Evolutionary conservation across 53 echinoderm and acorn worm species (phyloP).

Genomic region (Luidia sarsii): DNA sequence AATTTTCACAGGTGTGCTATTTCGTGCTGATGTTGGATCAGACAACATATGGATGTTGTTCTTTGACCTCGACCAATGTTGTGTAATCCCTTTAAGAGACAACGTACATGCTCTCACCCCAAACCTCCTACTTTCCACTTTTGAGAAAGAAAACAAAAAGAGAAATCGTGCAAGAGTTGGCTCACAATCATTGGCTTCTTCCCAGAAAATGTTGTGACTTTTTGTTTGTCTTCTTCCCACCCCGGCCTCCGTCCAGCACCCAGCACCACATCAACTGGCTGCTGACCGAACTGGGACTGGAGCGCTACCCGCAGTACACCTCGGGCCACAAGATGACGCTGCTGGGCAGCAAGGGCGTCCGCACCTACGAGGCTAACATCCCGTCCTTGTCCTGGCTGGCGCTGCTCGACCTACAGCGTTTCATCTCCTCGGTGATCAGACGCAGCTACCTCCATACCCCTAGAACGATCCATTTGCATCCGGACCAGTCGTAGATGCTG

Average conservation of each 20-base stretch:
- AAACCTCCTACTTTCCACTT: too few species aligned
- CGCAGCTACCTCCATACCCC: background rate
- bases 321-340: slow-evolving; percentile 65
- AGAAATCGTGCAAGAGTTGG: too few species aligned
- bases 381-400: slow-evolving; percentile 78
- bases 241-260: background rate
- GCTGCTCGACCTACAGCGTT: slow-evolving; percentile 72
- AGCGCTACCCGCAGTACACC: slow-evolving; percentile 73
- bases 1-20: too few species aligned
- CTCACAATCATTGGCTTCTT: too few species aligned
- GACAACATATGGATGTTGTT: too few species aligned
- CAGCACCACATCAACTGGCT: slow-evolving; percentile 84
- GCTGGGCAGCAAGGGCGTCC: slow-evolving; percentile 66
- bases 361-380: slow-evolving; percentile 69
- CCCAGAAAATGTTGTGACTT: too few species aligned
- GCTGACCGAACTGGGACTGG: slow-evolving; percentile 77
- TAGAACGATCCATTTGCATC: background rate
- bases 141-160: too few species aligned
- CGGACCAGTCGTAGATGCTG: background rate
- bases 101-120: too few species aligned
- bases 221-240: too few species aligned
- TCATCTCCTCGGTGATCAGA: slow-evolving; percentile 68
- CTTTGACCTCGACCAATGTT: too few species aligned
- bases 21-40: too few species aligned
- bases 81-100: too few species aligned